These are phyloP conservation scores for Typhlichthys subterraneus DNA, from an alignment of 2,797 vertebrate species.

Conservation along the genomic window DNA sequence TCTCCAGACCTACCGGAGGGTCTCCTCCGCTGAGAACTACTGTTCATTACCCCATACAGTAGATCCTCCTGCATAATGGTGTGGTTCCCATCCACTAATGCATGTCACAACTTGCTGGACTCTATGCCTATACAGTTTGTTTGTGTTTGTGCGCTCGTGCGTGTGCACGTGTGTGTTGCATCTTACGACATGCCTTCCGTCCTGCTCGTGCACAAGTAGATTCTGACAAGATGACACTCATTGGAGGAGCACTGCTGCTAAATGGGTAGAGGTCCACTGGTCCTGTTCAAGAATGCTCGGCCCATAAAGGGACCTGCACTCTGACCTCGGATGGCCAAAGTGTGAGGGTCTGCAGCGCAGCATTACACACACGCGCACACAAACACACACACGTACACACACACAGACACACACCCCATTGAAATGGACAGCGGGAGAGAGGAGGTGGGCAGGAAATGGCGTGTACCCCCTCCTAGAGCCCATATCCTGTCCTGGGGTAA, in stretches of 20 bases:
- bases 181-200: neutral
- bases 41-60: slow-evolving; percentile 10
- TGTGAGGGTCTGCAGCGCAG: slow-evolving; percentile 44
- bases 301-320: slow-evolving; percentile 24
- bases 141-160: slow-evolving; percentile 20
- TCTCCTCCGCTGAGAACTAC: slow-evolving; percentile 1
- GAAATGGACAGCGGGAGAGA: slow-evolving; percentile 63
- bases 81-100: neutral
- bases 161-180: slow-evolving; percentile 24
- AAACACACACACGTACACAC: slow-evolving; percentile 19
- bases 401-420: slow-evolving; percentile 25
- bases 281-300: no score
- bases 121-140: slow-evolving; percentile 20
- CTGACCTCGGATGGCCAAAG: slow-evolving; percentile 62
- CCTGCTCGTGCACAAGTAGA: neutral
- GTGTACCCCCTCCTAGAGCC: slow-evolving; percentile 65
- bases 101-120: slow-evolving; percentile 58
- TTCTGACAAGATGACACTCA: no score
- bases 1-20: no score
- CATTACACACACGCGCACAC: slow-evolving; percentile 20
- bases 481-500: slow-evolving; percentile 69
- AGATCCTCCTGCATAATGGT: neutral
- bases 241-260: no score
- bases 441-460: slow-evolving; percentile 69
- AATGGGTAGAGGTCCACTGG: no score